A percentile compares a stretch with the other conserved stretches of the same genome.
Conservation (phyloP, 2,113 vertebrate species). For the Lethenteron reissneri region DNA sequence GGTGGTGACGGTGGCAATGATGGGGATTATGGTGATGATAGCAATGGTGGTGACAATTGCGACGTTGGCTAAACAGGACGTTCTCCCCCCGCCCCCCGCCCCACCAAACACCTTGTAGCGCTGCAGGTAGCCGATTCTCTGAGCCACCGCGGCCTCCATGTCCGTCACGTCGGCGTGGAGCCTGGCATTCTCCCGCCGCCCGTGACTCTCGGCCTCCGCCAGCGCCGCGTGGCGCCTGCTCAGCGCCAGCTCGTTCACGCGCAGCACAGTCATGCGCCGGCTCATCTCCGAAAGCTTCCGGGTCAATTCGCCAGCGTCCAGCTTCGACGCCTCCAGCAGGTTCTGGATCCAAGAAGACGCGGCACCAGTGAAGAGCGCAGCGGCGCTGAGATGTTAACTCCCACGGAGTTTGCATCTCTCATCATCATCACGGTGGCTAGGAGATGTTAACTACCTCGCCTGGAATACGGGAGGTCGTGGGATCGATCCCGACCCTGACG, state of each 20-base stretch:
- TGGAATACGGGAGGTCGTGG: too few species aligned
- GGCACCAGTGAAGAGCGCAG: too few species aligned
- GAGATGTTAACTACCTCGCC: too few species aligned
- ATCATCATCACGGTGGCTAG: too few species aligned
- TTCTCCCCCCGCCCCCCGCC: too few species aligned
- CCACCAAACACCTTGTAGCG: slow-evolving; percentile 50
- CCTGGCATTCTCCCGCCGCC: slow-evolving; percentile 51
- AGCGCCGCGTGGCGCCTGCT: slow-evolving; percentile 43
- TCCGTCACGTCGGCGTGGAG: slow-evolving; percentile 39
- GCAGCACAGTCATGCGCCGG: slow-evolving; percentile 48
- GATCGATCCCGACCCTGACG: too few species aligned
- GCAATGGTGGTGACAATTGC: too few species aligned
- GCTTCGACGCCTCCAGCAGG: slow-evolving; percentile 40
- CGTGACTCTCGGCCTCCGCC: slow-evolving; percentile 46
- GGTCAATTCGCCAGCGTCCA: slow-evolving; percentile 41
- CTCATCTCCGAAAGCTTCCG: slow-evolving; percentile 39
- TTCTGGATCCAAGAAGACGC: slow-evolving; percentile 26
- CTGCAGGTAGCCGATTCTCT: slow-evolving; percentile 53
- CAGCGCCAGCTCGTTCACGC: slow-evolving; percentile 60
- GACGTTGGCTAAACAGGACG: too few species aligned
- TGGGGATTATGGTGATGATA: too few species aligned
- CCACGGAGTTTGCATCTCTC: too few species aligned
- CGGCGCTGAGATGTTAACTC: too few species aligned
- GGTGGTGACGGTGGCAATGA: too few species aligned
- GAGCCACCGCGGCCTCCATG: slow-evolving; percentile 41